Percentiles rank a stretch among this genome's conserved stretches.
Evolutionary conservation across 2,888 invertebrate species (phyloP).

Genomic region (Caenorhabditis sp.): DNA sequence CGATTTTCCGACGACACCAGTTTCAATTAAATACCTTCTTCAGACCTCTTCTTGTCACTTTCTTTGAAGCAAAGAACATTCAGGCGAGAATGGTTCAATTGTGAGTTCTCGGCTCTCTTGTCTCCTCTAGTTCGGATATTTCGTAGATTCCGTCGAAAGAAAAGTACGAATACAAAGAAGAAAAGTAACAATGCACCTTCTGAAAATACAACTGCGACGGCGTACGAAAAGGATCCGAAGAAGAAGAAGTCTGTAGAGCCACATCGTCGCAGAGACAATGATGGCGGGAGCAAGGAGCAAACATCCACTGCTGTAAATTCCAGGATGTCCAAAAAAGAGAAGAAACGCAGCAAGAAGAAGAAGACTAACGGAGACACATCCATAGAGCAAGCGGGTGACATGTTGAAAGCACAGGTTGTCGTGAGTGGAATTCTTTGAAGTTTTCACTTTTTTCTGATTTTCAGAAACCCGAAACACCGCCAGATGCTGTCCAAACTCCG

Average conservation of each 20-base stretch:
- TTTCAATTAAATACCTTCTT: too few relatives aligned
- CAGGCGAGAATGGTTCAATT: too few relatives aligned
- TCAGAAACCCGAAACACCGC: not conserved
- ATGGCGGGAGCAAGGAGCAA: not conserved
- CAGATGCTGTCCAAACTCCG: not conserved
- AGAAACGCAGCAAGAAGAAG: not conserved
- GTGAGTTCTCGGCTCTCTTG: too few relatives aligned
- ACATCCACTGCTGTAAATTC: not conserved
- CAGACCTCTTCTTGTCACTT: too few relatives aligned
- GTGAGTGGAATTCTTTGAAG: not conserved
- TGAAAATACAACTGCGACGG: not conserved
- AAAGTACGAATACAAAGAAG: not conserved
- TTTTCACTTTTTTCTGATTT: not conserved
- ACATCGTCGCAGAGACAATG: not conserved
- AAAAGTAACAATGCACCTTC: not conserved
- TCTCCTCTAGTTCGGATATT: too few relatives aligned
- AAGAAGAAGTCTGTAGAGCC: not conserved
- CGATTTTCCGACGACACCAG: too few relatives aligned
- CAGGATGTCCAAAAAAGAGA: not conserved
- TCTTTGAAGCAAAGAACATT: too few relatives aligned
- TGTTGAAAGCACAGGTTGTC: not conserved
- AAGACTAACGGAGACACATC: not conserved
- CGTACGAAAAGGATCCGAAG: conserved; percentile 1
- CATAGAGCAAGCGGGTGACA: not conserved
- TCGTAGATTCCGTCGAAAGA: too few relatives aligned